phyloP scores from a whole-genome alignment of 1,140 invertebrate genomes.

The Zaprionus ornatus region DNA sequence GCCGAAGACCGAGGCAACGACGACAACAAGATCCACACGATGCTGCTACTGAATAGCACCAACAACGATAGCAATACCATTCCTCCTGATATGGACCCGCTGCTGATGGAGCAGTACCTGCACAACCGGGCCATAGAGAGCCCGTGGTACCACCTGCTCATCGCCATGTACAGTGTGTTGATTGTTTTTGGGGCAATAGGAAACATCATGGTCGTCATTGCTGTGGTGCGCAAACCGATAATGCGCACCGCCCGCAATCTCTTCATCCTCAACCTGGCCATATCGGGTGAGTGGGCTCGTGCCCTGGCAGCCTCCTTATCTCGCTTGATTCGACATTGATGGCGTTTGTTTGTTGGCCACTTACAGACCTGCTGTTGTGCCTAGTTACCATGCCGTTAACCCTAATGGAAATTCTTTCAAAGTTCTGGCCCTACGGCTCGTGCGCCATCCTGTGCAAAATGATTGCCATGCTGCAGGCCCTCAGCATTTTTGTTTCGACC shows the following conservation, averaged over 20 bases:
- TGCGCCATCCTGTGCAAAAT: conserved; percentile 90
- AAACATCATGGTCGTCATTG: conserved; percentile 91
- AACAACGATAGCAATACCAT: conserved; percentile 35
- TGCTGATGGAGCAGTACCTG: conserved; percentile 86
- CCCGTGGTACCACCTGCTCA: conserved; percentile 87
- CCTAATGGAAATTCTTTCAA: conserved; percentile 91
- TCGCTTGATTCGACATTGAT: conserved; percentile 22
- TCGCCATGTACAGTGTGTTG: conserved; percentile 89
- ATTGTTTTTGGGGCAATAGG: conserved; percentile 91
- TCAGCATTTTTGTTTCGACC: conserved; percentile 94
- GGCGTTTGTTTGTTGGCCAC: conserved; percentile 17
- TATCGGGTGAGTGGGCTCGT: conserved; percentile 85
- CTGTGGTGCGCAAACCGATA: conserved; percentile 90
- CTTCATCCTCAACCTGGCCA: conserved; percentile 95
- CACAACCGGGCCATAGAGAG: conserved; percentile 88
- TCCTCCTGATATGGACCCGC: conserved; percentile 53
- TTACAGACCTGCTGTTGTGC: conserved; percentile 90
- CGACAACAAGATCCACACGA: conserved; percentile 11
- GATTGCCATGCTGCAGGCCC: conserved; percentile 91
- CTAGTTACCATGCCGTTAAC: conserved; percentile 94
- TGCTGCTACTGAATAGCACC: conserved; percentile 19
- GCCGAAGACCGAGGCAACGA: not conserved
- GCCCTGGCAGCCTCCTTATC: not conserved
- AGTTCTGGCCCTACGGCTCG: conserved; percentile 90
- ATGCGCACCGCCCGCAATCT: conserved; percentile 95